These are phyloP conservation scores for Chaetodon trifascialis DNA, from an alignment of 2,113 vertebrate genomes.

Conservation along the genomic window DNA sequence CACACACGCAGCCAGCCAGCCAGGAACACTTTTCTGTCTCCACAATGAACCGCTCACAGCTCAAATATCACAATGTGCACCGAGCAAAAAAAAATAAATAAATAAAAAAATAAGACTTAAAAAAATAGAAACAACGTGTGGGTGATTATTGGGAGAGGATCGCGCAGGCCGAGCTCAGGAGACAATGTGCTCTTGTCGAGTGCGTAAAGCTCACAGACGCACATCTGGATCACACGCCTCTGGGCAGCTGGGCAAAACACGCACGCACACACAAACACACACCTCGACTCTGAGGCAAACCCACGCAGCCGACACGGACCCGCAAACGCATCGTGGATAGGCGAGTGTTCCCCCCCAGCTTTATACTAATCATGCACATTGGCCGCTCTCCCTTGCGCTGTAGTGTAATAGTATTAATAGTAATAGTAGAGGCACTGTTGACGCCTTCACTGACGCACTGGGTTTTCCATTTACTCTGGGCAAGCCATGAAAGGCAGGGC, in stretches of 20 bases:
- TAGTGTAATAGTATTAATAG: constrained; percentile 66
- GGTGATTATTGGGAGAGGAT: constrained; percentile 12
- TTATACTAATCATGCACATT: constrained; percentile 58
- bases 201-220: constrained; percentile 74
- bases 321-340: constrained; percentile 41
- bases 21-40: constrained; percentile 63
- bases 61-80: constrained; percentile 59
- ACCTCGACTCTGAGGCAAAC: constrained; percentile 17
- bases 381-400: constrained; percentile 52
- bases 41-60: constrained; percentile 57
- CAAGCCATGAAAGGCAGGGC: constrained; percentile 65
- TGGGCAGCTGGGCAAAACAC: constrained; percentile 63
- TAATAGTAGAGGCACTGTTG: constrained; percentile 80
- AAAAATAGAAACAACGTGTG: constrained; percentile 50
- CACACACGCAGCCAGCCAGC: background rate
- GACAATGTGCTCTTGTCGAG: constrained; percentile 72
- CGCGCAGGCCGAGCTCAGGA: constrained; percentile 53
- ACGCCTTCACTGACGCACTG: constrained; percentile 85
- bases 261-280: constrained; percentile 19
- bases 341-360: constrained; percentile 68
- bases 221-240: constrained; percentile 89
- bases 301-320: constrained; percentile 31
- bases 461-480: constrained; percentile 81
- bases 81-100: background rate
- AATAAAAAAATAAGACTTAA: background rate